Conservation (phyloP, 2,113 vertebrate genomes). For the Istiophorus platypterus region DNA sequence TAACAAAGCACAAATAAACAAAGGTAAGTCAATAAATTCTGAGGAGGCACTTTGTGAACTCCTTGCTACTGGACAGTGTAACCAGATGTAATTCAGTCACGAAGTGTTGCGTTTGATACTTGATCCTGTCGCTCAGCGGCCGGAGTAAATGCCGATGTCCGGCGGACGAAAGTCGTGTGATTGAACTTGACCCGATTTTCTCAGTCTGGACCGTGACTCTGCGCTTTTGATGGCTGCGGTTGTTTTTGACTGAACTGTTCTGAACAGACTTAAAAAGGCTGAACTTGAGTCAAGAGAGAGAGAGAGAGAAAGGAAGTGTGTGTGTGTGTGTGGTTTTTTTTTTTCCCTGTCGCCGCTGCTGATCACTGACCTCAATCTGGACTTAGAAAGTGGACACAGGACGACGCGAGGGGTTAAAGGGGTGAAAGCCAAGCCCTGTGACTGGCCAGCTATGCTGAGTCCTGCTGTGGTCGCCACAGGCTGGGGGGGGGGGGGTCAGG, state of each 20-base stretch:
- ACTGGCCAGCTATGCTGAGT: background rate
- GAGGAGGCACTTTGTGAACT: too few relatives aligned
- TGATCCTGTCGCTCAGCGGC: too few relatives aligned
- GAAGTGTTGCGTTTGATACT: too few relatives aligned
- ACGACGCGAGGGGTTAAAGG: conserved; percentile 9
- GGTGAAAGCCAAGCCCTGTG: conserved; percentile 27
- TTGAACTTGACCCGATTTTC: too few relatives aligned
- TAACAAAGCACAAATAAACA: too few relatives aligned
- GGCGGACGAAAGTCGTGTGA: too few relatives aligned
- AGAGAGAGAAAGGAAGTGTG: background rate
- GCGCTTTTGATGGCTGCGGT: background rate
- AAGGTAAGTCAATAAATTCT: too few relatives aligned
- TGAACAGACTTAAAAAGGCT: too few relatives aligned
- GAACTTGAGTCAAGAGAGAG: background rate
- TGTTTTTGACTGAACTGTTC: background rate
- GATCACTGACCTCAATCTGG: conserved; percentile 22
- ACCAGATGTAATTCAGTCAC: too few relatives aligned
- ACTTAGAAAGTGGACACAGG: conserved; percentile 28
- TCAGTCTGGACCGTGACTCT: too few relatives aligned
- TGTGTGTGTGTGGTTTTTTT: background rate
- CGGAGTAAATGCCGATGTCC: too few relatives aligned
- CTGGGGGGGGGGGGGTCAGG: background rate
- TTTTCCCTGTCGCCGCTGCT: background rate
- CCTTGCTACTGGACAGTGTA: too few relatives aligned
- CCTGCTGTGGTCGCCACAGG: background rate